Evolutionary conservation across 2,797 vertebrate species (phyloP), one percentile per base, ranked within the genome.

Genomic region (Telmatherina bonti): DNA sequence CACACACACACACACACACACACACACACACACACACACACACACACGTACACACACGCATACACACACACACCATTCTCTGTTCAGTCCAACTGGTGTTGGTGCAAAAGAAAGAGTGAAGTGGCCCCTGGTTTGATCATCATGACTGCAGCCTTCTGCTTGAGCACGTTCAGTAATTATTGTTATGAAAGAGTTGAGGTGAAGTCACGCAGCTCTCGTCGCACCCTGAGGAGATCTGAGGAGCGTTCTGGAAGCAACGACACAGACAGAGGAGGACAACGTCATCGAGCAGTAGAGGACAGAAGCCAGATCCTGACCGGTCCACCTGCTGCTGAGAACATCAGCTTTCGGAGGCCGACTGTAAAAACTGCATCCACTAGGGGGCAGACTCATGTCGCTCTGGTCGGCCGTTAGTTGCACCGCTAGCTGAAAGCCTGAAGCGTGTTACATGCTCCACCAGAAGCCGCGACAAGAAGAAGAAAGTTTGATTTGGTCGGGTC

Each of bases 151-250:
- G 41, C 70, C 31, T 54, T 73, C 67, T 60, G 72, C 67, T 70
- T 4, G 2, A 26, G 24, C 52, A 2, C 52, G 33, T 45, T 61
- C n/a, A 13, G 71, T 68, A 70, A 30, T 61, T 31, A 60, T 55
- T 12, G 72, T 63, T 71, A 68, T 1, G 61, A 77, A 74, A 77
- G 72, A 54, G 73, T 68, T 43, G 68, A 78, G 74, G 74, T 70
- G 85, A 79, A 79, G 68, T 75, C 63, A 35, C 35, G 70, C 66
- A 31, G 72, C 62, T 64, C 66, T 24, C 6, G 63, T 70, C 45
- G 12, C 62, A 62, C 73, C 83, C 85, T 81, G 85, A 88, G 80
- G 76, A 86, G 79, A 75, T 78, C 72, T 43, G 69, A 27, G 71
- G 75, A 61, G 79, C 62, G 0, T 27, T 79, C 85, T 83, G 82